These are phyloP conservation scores for Drosophila lacteicornis DNA, from an alignment of 1,140 invertebrate species.

Conservation along the genomic window DNA sequence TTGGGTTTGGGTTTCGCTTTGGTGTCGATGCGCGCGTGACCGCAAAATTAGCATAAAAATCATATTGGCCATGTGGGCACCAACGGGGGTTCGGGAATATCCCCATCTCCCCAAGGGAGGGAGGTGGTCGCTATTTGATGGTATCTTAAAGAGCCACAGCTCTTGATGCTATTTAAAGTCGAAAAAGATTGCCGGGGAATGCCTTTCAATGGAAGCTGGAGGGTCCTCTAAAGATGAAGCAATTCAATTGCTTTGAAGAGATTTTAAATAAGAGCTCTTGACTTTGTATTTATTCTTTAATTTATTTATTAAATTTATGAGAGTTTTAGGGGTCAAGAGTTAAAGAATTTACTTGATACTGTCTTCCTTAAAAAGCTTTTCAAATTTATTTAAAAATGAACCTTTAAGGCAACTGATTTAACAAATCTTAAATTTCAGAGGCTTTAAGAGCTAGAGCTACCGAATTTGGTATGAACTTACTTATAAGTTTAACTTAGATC, in stretches of 20 bases:
- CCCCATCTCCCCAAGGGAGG: background rate
- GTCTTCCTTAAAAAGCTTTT: too few relatives aligned
- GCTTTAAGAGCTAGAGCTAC: too few relatives aligned
- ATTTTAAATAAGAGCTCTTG: constrained; percentile 5
- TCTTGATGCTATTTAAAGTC: constrained; percentile 26
- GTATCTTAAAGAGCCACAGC: constrained; percentile 34
- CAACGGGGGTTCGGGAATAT: constrained; percentile 14
- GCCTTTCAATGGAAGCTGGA: background rate
- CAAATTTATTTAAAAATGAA: too few relatives aligned
- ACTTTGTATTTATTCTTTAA: background rate
- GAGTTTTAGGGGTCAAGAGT: too few relatives aligned
- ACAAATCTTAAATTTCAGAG: too few relatives aligned
- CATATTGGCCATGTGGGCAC: constrained; percentile 72
- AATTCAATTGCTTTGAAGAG: constrained; percentile 2
- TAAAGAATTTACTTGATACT: too few relatives aligned
- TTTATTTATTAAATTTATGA: background rate
- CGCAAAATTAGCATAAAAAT: constrained; percentile 82
- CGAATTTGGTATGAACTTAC: too few relatives aligned
- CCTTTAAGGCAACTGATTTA: too few relatives aligned
- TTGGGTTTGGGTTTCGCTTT: constrained; percentile 47
- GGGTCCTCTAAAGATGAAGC: constrained; percentile 3
- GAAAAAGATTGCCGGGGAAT: constrained; percentile 14
- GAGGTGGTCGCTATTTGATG: constrained; percentile 26
- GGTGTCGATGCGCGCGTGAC: constrained; percentile 71
- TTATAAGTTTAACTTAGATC: too few relatives aligned